phyloP scores from a whole-genome alignment of 2,113 vertebrate species.

The Parus major region DNA sequence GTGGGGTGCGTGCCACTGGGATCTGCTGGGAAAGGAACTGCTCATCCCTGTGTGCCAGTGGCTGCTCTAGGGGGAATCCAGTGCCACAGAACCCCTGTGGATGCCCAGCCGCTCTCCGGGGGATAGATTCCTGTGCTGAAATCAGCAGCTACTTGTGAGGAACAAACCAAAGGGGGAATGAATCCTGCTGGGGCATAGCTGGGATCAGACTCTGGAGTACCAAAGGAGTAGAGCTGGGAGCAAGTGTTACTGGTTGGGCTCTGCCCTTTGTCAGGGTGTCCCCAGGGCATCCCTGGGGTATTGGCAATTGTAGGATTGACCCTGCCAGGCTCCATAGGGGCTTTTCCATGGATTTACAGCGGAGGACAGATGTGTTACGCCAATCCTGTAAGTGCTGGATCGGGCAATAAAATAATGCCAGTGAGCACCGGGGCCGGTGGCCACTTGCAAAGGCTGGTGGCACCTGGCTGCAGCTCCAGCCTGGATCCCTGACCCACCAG shows the following conservation, averaged over 20 bases:
- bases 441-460: accelerated
- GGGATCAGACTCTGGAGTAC: neutral
- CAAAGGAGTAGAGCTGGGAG: neutral
- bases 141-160: neutral
- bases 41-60: accelerated
- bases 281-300: neutral
- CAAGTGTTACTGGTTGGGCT: accelerated
- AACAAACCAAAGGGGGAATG: neutral
- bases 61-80: neutral
- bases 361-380: no score
- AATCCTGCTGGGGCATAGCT: neutral
- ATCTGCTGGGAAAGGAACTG: neutral
- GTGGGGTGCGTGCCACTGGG: accelerated
- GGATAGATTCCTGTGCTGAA: neutral
- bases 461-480: no score
- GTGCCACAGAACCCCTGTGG: accelerated
- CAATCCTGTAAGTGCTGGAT: neutral
- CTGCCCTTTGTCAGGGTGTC: neutral
- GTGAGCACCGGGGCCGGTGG: neutral
- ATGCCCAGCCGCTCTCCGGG: neutral
- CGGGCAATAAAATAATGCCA: accelerated
- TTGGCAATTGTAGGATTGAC: neutral
- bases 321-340: neutral
- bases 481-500: neutral
- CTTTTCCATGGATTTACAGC: neutral